Base-by-base conservation (phyloP, 1,140 invertebrate species). In the Euura saliciscinereae region DNA sequence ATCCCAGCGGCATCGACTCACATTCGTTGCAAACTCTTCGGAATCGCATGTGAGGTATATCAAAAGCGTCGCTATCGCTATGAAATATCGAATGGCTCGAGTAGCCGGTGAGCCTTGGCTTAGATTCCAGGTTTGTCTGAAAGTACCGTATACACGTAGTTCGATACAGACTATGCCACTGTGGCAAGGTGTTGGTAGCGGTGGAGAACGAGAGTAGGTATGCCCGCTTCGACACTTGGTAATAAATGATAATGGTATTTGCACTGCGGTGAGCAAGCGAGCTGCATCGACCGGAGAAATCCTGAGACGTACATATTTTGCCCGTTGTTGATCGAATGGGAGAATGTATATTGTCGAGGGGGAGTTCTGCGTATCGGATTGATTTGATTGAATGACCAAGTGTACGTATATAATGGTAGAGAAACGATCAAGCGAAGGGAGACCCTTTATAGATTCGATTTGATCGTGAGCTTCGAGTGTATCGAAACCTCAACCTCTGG, bases 41-140 rank as follows among this genome's bases (percentile, higher is more conserved):
- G 1, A 28, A 28, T 28, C 28, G 28, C 28, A 28, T 28, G 28
- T 28, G 28, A 28, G 28, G 8, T 59, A 59, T 59, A 59, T 59
- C 51, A 59, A 59, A 59, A 59, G 51, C 51, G 51, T 59, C 13
- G 5, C 51, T 28, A 59, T 59, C 51, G 51, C 13, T 11, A n/a
- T 59, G 51, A 59, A 59, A 59, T 59, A 59, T 59, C 51, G 51
- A 59, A 59, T 59, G 13, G 51, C 8, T 64, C 8, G 59, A 59
- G 59, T 71, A 44, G 66, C 28, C 70, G 68, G 51, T 11, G 51
- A 79, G 75, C 79, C 79, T 79, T 78, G 79, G 75, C 79, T 80
- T 76, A 78, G 79, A 81, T 80, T 78, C 78, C 79, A 73, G 44
- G 42, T 77, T 79, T 77, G 76, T 76, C 77, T 43, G 6, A 68